phyloP scores from a whole-genome alignment of 2,888 invertebrate genomes.

The Lasioglossum morio region DNA sequence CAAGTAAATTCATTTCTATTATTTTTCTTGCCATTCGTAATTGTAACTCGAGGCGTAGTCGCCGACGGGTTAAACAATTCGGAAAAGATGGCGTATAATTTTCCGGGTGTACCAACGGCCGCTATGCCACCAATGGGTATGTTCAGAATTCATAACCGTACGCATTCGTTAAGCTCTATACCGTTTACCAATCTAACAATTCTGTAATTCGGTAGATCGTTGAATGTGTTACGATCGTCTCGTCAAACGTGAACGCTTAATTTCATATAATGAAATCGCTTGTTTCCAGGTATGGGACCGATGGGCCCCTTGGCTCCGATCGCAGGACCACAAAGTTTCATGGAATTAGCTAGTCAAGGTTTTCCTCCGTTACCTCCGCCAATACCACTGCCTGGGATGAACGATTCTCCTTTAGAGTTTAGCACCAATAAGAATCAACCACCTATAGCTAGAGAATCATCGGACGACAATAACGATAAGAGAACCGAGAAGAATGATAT shows the following conservation, averaged over 20 bases:
- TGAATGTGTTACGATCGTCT: not conserved
- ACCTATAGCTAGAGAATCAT: conserved; percentile 85
- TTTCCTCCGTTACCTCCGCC: conserved; percentile 82
- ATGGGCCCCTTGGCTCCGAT: conserved; percentile 81
- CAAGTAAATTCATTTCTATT: conserved; percentile 25
- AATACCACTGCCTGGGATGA: conserved; percentile 85
- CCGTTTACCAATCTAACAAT: not conserved
- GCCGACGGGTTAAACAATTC: conserved; percentile 1
- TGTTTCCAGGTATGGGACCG: conserved; percentile 79
- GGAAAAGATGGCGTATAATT: conserved; percentile 82
- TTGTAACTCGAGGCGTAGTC: conserved; percentile 13
- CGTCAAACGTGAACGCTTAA: not conserved
- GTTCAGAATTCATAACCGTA: conserved; percentile 36
- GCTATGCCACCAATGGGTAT: conserved; percentile 82
- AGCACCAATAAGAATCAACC: conserved; percentile 87
- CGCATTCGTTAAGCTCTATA: not conserved
- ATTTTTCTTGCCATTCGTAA: conserved; percentile 13
- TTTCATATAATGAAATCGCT: not conserved
- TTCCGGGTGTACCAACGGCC: conserved; percentile 81
- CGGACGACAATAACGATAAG: conserved; percentile 78
- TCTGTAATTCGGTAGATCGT: not conserved
- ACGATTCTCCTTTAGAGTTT: conserved; percentile 88
- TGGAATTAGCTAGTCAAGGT: conserved; percentile 82
- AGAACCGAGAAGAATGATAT: conserved; percentile 81
- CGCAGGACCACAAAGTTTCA: conserved; percentile 82